These are phyloP conservation scores for Drosophila pachea DNA, from an alignment of 1,140 invertebrate genomes.

Conservation along the genomic window DNA sequence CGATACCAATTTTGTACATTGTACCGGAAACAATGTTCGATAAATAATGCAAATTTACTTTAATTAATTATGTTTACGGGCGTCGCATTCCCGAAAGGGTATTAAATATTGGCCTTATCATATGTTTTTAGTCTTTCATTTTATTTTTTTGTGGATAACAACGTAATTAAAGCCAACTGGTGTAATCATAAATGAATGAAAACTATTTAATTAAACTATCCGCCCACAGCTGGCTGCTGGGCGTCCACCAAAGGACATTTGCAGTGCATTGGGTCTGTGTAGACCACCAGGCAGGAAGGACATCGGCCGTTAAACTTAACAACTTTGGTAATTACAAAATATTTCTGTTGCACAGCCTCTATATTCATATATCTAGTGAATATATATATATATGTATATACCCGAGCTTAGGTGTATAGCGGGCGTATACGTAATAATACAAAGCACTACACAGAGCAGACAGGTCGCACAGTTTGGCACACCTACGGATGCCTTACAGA, in stretches of 20 bases:
- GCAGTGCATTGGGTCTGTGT: not conserved
- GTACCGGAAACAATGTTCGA: too few relatives aligned
- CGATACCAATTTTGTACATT: too few relatives aligned
- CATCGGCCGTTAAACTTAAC: conserved; percentile 61
- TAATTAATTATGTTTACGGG: not conserved
- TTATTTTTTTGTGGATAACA: conserved; percentile 8
- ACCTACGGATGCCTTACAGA: conserved; percentile 58
- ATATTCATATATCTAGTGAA: conserved; percentile 2
- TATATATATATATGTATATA: not conserved
- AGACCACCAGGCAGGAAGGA: conserved; percentile 5
- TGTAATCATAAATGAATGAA: conserved; percentile 50
- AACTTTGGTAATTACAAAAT: conserved; percentile 72
- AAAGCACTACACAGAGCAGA: conserved; percentile 35
- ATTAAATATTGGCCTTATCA: not conserved
- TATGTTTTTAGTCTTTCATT: not conserved
- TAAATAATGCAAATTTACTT: too few relatives aligned
- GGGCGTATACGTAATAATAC: conserved; percentile 53
- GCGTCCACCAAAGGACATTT: conserved; percentile 10
- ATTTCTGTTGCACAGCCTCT: conserved; percentile 38
- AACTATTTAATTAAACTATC: conserved; percentile 52
- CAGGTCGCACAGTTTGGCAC: conserved; percentile 12
- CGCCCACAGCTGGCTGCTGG: not conserved
- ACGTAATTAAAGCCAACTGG: conserved; percentile 50
- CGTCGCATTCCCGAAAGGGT: too few relatives aligned
- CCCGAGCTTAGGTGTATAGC: conserved; percentile 22